Base-by-base conservation (phyloP, 2,888 invertebrate genomes). In the Caradrina clavipalpis region DNA sequence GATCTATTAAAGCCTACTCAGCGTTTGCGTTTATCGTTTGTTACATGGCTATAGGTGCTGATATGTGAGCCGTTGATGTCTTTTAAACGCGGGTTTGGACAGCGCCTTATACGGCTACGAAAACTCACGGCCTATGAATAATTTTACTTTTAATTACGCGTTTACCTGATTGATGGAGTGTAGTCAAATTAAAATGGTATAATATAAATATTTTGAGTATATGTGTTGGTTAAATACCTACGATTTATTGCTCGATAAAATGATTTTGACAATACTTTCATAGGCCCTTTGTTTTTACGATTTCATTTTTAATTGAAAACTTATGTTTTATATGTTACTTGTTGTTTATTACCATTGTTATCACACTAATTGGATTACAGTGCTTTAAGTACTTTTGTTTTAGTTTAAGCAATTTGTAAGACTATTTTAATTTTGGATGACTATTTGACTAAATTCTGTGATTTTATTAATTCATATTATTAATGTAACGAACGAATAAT, bases 51-150 rank as follows among this genome's bases (percentile, higher is more conserved):
- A n/a, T n/a, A n/a, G n/a, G n/a, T n/a, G n/a, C n/a, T n/a, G 86
- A 82, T 78, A 83, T 64, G 77, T 85, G 86, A 86, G 69, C 80
- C 90, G 90, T 90, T 90, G 89, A 90, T 86, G 90, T 90, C 90
- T 90, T 90, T 89, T 88, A 76, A 83, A 85, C 83, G 87, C 75
- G 82, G 62, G 76, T 72, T 66, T 70, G 75, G 72, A 61, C 68
- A 71, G 67, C 72, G 57, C 80, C 73, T 49, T 73, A 73, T 77
- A 80, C 68, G 73, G 76, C 63, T 67, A 79, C 78, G 61, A 66
- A 62, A 63, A 77, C 53, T 62, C 39, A 54, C 74, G 57, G 67
- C 69, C 83, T 82, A 76, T 77, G 76, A 65, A 74, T 75, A 67
- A 60, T 73, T 60, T 58, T 55, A 69, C 21, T 68, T 65, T 71